These are phyloP conservation scores for Troides oblongomaculatus DNA, from an alignment of 2,888 invertebrate genomes.

Conservation along the genomic window DNA sequence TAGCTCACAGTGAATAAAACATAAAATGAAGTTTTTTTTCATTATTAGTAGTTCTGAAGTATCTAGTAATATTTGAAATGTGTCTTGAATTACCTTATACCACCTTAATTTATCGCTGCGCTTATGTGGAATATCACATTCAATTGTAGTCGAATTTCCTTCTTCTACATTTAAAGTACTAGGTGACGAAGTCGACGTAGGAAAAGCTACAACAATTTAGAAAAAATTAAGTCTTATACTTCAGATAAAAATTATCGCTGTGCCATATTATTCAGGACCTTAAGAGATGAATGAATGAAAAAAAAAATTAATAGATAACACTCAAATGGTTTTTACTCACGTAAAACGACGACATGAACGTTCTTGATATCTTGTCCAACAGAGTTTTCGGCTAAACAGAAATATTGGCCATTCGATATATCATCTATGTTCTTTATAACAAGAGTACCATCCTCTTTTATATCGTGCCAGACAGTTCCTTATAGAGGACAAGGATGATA, in stretches of 20 bases:
- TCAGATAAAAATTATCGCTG: not conserved
- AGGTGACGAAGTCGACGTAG: constrained; percentile 30
- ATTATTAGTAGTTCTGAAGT: no score
- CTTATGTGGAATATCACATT: constrained; percentile 44
- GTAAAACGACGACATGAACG: constrained; percentile 42
- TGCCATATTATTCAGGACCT: not conserved
- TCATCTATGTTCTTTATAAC: constrained; percentile 46
- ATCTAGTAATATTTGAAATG: not conserved
- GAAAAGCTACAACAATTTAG: constrained; percentile 38
- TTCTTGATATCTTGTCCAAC: constrained; percentile 39
- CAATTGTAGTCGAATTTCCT: constrained; percentile 37
- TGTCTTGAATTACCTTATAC: constrained; percentile 48
- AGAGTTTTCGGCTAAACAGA: constrained; percentile 48
- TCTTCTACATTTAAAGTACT: constrained; percentile 35
- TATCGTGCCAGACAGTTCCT: constrained; percentile 51
- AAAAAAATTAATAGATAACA: not conserved
- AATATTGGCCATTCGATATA: constrained; percentile 40
- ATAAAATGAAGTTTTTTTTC: no score
- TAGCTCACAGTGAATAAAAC: no score
- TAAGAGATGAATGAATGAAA: not conserved
- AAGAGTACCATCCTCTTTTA: constrained; percentile 48
- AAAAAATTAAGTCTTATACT: not conserved
- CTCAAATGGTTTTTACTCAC: constrained; percentile 40
- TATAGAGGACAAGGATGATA: not conserved
- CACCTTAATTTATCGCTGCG: constrained; percentile 45